phyloP scores from a whole-genome alignment of 1,140 invertebrate species.

The Sycobia sp. region DNA sequence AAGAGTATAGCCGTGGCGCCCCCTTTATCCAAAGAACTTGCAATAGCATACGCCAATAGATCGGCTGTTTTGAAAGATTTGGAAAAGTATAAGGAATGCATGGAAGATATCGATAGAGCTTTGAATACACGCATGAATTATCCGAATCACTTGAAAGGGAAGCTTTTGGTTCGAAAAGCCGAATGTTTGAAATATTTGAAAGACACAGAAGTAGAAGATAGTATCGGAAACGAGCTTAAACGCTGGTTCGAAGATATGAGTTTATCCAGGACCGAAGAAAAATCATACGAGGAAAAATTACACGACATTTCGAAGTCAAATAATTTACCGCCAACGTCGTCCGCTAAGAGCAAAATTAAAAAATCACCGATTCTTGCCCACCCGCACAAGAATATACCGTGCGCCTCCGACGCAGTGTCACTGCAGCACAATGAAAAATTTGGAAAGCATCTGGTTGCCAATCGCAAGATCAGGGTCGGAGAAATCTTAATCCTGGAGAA shows the following conservation, averaged over 20 bases:
- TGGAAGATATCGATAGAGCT: conserved; percentile 1
- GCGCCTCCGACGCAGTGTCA: conserved; percentile 65
- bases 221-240: no score
- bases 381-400: conserved; percentile 40
- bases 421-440: conserved; percentile 57
- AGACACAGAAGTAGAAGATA: no score
- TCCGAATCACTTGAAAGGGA: neutral
- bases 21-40: neutral
- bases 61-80: neutral
- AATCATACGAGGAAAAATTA: no score
- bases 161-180: no score
- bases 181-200: no score
- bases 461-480: conserved; percentile 69
- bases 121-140: neutral
- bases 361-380: no score
- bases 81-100: neutral
- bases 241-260: neutral
- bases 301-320: no score
- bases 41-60: no score
- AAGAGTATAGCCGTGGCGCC: conserved; percentile 6
- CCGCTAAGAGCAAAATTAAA: no score
- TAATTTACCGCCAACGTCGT: no score
- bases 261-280: no score
- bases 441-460: conserved; percentile 69
- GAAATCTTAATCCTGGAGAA: conserved; percentile 78